Evolutionary conservation across 92 coral and sea anemone genomes (phyloP).

Genomic region (Porites evermanni): DNA sequence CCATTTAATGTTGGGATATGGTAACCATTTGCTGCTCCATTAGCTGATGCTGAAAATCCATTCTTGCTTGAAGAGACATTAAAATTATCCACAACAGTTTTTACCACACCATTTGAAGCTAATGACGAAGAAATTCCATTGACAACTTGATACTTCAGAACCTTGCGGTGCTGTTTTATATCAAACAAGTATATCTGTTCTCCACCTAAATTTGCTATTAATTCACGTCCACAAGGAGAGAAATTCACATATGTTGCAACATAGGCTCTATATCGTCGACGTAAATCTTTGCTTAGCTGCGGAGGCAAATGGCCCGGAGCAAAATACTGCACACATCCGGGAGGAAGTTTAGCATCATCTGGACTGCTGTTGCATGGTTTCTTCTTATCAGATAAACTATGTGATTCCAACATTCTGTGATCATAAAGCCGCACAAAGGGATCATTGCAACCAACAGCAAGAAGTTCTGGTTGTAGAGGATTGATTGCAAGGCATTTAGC

Average conservation of each 20-base stretch:
- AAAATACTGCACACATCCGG: conserved; percentile 92
- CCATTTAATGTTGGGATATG: conserved; percentile 75
- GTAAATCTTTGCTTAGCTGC: conserved; percentile 68
- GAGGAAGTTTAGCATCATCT: conserved; percentile 77
- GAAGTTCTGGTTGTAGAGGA: conserved; percentile 88
- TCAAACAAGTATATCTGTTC: conserved; percentile 95
- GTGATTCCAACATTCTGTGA: conserved; percentile 87
- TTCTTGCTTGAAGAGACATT: conserved; percentile 39
- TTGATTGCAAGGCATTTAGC: conserved; percentile 94
- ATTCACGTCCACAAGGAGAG: conserved; percentile 88
- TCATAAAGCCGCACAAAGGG: conserved; percentile 96
- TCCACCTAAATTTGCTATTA: conserved; percentile 93
- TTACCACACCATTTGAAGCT: conserved; percentile 78
- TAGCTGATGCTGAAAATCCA: conserved; percentile 53
- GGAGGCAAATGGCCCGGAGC: conserved; percentile 98
- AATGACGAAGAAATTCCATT: conserved; percentile 62
- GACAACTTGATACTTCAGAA: conserved; percentile 66
- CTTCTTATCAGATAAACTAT: conserved; percentile 62
- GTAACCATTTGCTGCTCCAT: conserved; percentile 90
- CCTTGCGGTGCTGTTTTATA: conserved; percentile 65
- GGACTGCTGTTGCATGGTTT: conserved; percentile 52
- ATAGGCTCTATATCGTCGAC: conserved; percentile 77
- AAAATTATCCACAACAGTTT: conserved; percentile 54
- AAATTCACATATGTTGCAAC: conserved; percentile 93
- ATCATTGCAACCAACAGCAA: conserved; percentile 97